phyloP scores from a whole-genome alignment of 2,797 vertebrate species.

The Pelochelys cantorii region DNA sequence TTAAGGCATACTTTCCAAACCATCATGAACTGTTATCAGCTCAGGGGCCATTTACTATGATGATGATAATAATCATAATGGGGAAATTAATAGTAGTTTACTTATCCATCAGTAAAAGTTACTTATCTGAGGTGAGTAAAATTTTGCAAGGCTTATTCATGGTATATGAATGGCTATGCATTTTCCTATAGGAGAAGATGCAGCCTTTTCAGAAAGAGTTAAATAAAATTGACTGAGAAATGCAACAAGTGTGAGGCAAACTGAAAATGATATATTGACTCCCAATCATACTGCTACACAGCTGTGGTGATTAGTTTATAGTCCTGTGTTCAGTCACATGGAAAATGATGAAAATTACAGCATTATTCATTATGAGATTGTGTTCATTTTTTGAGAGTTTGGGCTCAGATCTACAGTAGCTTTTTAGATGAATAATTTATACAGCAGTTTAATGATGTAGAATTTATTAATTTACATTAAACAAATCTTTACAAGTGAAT shows the following conservation, averaged over 20 bases:
- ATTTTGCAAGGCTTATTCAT: background rate
- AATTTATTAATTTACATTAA: background rate
- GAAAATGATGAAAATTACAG: conserved; percentile 7
- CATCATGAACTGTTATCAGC: background rate
- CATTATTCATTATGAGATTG: background rate
- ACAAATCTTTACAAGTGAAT: background rate
- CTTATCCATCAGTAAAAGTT: background rate
- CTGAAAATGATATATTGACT: conserved; percentile 3
- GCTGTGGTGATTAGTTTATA: conserved; percentile 10
- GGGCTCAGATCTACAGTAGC: background rate
- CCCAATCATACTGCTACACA: background rate
- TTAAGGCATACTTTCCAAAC: background rate
- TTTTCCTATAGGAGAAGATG: background rate
- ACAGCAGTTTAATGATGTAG: background rate
- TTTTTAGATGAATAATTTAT: background rate
- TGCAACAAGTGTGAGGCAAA: background rate
- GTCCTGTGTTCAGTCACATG: background rate
- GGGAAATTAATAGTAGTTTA: background rate
- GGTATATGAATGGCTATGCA: background rate
- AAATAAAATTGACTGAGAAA: background rate
- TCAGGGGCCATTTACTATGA: background rate
- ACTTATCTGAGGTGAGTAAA: background rate
- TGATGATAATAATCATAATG: background rate
- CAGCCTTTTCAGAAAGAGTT: background rate
- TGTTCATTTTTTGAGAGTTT: background rate